These are phyloP conservation scores for Busseola fusca DNA, from an alignment of 2,888 invertebrate genomes.

Conservation along the genomic window DNA sequence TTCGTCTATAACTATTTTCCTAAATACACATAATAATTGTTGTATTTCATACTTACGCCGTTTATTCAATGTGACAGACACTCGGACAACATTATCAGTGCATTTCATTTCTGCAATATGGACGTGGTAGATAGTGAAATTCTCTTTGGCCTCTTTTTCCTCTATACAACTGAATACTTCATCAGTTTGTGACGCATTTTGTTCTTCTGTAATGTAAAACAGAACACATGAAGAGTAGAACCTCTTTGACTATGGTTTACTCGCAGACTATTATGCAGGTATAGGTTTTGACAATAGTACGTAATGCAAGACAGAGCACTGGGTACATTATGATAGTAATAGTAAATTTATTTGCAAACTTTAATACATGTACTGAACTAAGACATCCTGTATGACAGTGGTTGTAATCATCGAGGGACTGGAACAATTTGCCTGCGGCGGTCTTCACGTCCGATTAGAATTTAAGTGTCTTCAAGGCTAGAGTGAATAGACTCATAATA, in stretches of 20 bases:
- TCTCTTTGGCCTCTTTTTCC: slow-evolving; percentile 57
- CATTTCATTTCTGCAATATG: slow-evolving; percentile 73
- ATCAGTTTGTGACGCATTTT: slow-evolving; percentile 32
- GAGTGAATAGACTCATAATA: no score
- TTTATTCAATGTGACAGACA: slow-evolving; percentile 73
- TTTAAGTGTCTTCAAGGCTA: no score
- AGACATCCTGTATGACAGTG: neutral
- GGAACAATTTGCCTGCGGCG: no score
- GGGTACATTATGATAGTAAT: neutral
- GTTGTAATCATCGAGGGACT: no score
- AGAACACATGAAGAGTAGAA: neutral
- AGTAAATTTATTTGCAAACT: neutral
- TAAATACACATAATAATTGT: neutral
- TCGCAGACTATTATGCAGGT: neutral
- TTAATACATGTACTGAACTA: neutral
- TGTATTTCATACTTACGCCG: slow-evolving; percentile 67
- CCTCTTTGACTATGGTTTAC: neutral
- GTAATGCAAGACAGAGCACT: neutral
- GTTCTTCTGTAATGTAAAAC: slow-evolving; percentile 47
- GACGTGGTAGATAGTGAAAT: slow-evolving; percentile 67
- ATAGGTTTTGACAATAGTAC: no score
- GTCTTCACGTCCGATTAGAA: no score
- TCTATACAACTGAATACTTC: slow-evolving; percentile 44
- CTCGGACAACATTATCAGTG: slow-evolving; percentile 64
- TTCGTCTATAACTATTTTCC: neutral